These are phyloP conservation scores for Chinchilla lanigera DNA, from an alignment of 2,113 vertebrate genomes.

Conservation along the genomic window DNA sequence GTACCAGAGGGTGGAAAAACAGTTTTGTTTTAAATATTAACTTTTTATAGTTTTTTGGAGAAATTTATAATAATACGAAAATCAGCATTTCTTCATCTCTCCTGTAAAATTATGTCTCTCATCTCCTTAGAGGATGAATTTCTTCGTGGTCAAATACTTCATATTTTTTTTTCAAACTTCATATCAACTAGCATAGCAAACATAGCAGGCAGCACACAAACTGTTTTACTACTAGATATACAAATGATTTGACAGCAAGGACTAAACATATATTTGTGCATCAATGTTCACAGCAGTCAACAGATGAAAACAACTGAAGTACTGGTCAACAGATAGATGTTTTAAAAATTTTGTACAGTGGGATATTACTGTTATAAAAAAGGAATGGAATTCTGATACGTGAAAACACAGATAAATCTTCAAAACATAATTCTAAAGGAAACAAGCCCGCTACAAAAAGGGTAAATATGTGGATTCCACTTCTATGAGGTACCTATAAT, in stretches of 20 bases:
- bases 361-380: conserved; percentile 36
- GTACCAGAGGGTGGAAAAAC: background rate
- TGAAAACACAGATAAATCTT: background rate
- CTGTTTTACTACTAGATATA: background rate
- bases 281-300: background rate
- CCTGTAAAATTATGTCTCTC: background rate
- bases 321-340: background rate
- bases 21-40: background rate
- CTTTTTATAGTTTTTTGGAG: background rate
- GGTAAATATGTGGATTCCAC: background rate
- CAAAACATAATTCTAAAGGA: background rate
- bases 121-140: background rate
- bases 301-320: background rate
- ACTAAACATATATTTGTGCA: background rate
- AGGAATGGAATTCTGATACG: background rate
- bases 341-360: background rate
- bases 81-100: conserved; percentile 3
- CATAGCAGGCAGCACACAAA: background rate
- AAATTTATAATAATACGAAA: conserved; percentile 43
- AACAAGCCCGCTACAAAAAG: conserved; percentile 27
- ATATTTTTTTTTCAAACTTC: background rate
- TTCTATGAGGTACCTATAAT: background rate
- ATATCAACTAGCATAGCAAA: background rate
- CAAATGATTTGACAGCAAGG: background rate
- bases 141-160: background rate